Percentiles rank a stretch among this genome's conserved stretches.
These are phyloP conservation scores for Caenorhabditis auriculariae DNA, from an alignment of 2,888 invertebrate genomes.

Conservation along the genomic window DNA sequence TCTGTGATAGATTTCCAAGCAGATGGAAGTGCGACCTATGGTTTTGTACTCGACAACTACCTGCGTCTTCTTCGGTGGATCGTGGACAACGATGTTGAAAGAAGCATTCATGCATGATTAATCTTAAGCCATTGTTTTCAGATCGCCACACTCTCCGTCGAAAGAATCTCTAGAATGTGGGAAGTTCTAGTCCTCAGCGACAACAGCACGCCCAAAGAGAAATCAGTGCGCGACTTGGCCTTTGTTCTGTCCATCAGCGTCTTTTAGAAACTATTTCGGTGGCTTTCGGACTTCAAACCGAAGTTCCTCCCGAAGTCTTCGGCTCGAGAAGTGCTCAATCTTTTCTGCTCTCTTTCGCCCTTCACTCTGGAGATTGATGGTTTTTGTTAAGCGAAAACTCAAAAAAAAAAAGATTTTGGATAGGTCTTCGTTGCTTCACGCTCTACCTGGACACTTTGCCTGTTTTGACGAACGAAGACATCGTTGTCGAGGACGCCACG, in stretches of 20 bases:
- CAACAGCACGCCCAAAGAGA: constrained; percentile 13
- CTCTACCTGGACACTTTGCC: constrained; percentile 23
- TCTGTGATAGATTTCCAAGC: no score
- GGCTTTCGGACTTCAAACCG: constrained; percentile 14
- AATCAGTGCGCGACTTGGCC: no score
- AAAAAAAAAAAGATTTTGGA: no score
- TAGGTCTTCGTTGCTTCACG: constrained; percentile 26
- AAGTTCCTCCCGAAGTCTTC: constrained; percentile 1
- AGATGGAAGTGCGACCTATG: constrained; percentile 18
- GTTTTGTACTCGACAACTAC: constrained; percentile 16
- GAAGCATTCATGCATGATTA: constrained; percentile 5
- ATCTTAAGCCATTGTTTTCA: neutral
- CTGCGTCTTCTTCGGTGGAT: constrained; percentile 21
- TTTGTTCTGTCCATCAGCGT: no score
- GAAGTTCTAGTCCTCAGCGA: constrained; percentile 9
- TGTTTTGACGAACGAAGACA: constrained; percentile 12
- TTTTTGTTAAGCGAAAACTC: no score
- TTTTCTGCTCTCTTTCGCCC: constrained; percentile 14
- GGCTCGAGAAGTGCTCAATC: constrained; percentile 11
- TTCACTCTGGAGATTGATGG: constrained; percentile 15
- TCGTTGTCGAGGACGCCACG: no score
- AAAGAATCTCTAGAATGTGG: constrained; percentile 15
- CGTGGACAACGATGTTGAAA: constrained; percentile 12
- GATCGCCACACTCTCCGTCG: neutral
- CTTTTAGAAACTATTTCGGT: constrained; percentile 22